Base-by-base conservation (phyloP, 2,113 vertebrate genomes). In the Callopanchax toddi region DNA sequence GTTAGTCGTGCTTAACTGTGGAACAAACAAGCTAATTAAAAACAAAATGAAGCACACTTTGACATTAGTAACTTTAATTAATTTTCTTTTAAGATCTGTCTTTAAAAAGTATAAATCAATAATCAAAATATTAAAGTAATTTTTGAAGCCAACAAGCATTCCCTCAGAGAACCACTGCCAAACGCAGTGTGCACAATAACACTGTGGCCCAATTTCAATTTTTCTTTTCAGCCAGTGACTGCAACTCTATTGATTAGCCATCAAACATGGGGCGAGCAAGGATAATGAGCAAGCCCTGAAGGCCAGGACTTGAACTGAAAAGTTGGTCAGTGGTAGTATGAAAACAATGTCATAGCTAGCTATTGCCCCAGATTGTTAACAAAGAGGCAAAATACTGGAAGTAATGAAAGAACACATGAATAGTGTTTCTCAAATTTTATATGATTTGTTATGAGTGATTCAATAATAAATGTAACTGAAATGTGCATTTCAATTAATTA, bases 131-230 rank as follows among this genome's bases (percentile, higher is more conserved):
- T 51, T 45, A 55, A 45, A 45, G 5, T 55, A 25, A 25, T 56
- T 65, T 25, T 62, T 51, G 65, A 57, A 71, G 69, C n/a, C 58
- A 60, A 37, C 18, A 52, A 57, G 40, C 40, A 23, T 58, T 46
- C 42, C 56, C 70, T 78, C n/a, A n/a, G 49, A 74, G 61, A 72
- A 59, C 62, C 63, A 80, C 63, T 63, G 73, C 50, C 56, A 79
- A 60, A 73, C 60, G 59, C 78, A 67, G 65, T 65, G 36, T 81
- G 78, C 82, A n/a, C 67, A 79, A 63, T 75, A 59, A 68, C n/a
- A n/a, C n/a, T n/a, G n/a, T n/a, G n/a, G n/a, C n/a, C n/a, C n/a
- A n/a, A n/a, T n/a, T n/a, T n/a, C n/a, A n/a, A n/a, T n/a, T n/a
- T n/a, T n/a, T n/a, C n/a, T n/a, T n/a, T n/a, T n/a, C n/a, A n/a